Percentiles rank a stretch among this genome's conserved stretches.
phyloP scores from a whole-genome alignment of 1,140 invertebrate genomes.

The Drosophila pectinifera region DNA sequence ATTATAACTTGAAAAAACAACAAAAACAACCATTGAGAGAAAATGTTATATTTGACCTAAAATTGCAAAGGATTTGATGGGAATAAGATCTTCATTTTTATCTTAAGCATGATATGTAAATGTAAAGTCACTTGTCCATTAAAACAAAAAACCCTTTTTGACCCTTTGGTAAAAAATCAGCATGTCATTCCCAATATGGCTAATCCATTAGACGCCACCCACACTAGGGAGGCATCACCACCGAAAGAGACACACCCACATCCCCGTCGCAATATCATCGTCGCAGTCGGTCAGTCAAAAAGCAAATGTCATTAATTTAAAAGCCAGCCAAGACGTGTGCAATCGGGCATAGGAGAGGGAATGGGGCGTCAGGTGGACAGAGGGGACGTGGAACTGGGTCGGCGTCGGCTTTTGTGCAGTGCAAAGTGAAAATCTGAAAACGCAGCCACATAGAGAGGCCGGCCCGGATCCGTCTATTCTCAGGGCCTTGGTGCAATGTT shows the following conservation, averaged over 20 bases:
- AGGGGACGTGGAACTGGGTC: slow-evolving; percentile 40
- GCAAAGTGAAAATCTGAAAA: slow-evolving; percentile 56
- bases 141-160: too few relatives aligned
- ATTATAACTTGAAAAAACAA: too few relatives aligned
- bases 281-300: slow-evolving; percentile 44
- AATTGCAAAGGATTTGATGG: too few relatives aligned
- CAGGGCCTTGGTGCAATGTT: slow-evolving; percentile 52
- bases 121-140: too few relatives aligned
- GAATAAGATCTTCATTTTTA: too few relatives aligned
- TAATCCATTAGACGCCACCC: slow-evolving; percentile 5
- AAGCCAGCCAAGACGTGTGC: slow-evolving; percentile 44
- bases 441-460: slow-evolving; percentile 22
- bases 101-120: too few relatives aligned
- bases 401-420: slow-evolving; percentile 45
- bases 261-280: not conserved
- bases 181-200: not conserved
- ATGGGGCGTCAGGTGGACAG: slow-evolving; percentile 20
- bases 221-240: not conserved
- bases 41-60: too few relatives aligned
- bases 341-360: slow-evolving; percentile 7
- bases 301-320: slow-evolving; percentile 73
- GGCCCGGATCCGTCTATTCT: slow-evolving; percentile 30
- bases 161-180: too few relatives aligned
- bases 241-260: slow-evolving; percentile 9
- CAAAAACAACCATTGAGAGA: too few relatives aligned